phyloP scores from a whole-genome alignment of 1,140 invertebrate species.

The Achatina immaculata region DNA sequence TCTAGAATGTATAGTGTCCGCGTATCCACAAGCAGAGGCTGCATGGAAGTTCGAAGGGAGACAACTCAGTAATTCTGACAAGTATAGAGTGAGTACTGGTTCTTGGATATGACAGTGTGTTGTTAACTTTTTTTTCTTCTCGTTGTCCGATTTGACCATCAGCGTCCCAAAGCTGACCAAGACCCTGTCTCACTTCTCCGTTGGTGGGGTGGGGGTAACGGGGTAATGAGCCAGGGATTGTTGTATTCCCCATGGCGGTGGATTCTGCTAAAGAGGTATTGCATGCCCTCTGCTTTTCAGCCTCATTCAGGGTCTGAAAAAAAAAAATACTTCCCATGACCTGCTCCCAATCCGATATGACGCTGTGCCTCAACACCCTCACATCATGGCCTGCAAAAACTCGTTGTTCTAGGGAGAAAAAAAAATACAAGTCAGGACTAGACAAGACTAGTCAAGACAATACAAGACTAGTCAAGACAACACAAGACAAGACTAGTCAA shows the following conservation, averaged over 20 bases:
- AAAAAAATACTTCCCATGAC: too few species aligned
- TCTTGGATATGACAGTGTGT: not conserved
- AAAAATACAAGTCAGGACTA: not conserved
- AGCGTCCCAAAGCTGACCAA: too few species aligned
- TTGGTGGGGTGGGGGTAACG: not conserved
- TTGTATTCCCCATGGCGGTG: too few species aligned
- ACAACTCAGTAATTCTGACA: conserved; percentile 37
- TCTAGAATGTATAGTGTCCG: conserved; percentile 89
- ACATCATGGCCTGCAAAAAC: not conserved
- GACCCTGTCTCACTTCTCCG: too few species aligned
- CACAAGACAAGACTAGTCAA: too few species aligned
- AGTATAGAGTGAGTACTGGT: conserved; percentile 80
- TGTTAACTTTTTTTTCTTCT: not conserved
- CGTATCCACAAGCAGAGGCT: conserved; percentile 86
- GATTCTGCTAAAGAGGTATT: too few species aligned
- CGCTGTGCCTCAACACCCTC: too few species aligned
- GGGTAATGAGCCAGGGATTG: not conserved
- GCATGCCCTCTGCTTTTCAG: too few species aligned
- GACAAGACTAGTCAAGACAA: too few species aligned
- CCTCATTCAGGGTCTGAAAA: too few species aligned
- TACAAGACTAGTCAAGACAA: not conserved
- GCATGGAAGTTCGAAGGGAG: conserved; percentile 87
- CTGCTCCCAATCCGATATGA: too few species aligned
- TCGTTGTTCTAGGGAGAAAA: not conserved
- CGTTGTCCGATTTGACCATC: not conserved